phyloP scores from a whole-genome alignment of 2,113 vertebrate genomes.

The Stegostoma tigrinum region DNA sequence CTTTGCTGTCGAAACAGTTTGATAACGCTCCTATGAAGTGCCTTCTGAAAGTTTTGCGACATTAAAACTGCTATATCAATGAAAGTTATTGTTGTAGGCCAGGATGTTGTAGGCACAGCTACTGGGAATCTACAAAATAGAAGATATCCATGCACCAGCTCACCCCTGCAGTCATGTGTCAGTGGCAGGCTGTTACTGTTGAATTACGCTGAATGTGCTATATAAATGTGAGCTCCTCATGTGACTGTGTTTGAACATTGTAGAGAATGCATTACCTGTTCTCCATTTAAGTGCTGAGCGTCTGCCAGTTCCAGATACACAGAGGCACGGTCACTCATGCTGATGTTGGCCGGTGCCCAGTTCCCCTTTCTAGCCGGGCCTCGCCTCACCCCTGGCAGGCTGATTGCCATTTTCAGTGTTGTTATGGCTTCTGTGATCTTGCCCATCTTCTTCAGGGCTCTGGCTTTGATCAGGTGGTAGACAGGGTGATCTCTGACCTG shows the following conservation, averaged over 20 bases:
- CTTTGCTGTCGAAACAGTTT: no score
- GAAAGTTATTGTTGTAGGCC: no score
- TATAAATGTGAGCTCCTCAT: no score
- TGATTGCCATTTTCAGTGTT: slow-evolving; percentile 54
- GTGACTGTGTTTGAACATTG: background rate
- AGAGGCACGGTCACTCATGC: slow-evolving; percentile 49
- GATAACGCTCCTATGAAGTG: no score
- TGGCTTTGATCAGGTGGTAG: slow-evolving; percentile 61
- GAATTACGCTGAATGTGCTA: no score
- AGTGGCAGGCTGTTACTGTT: no score
- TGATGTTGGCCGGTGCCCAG: slow-evolving; percentile 37
- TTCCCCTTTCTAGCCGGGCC: slow-evolving; percentile 42
- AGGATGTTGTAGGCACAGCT: no score
- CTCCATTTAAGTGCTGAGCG: slow-evolving; percentile 55
- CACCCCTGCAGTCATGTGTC: no score
- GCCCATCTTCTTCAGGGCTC: slow-evolving; percentile 53
- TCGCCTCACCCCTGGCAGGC: slow-evolving; percentile 46
- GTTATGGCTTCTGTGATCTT: slow-evolving; percentile 54
- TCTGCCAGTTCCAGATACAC: slow-evolving; percentile 59
- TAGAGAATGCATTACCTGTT: slow-evolving; percentile 53
- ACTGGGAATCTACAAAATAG: no score
- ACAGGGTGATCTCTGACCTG: slow-evolving; percentile 59
- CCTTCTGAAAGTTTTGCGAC: no score
- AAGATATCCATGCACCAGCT: no score
- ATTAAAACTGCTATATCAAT: no score